Base-by-base conservation (phyloP, 2,797 vertebrate species). In the Oryzias sinensis region DNA sequence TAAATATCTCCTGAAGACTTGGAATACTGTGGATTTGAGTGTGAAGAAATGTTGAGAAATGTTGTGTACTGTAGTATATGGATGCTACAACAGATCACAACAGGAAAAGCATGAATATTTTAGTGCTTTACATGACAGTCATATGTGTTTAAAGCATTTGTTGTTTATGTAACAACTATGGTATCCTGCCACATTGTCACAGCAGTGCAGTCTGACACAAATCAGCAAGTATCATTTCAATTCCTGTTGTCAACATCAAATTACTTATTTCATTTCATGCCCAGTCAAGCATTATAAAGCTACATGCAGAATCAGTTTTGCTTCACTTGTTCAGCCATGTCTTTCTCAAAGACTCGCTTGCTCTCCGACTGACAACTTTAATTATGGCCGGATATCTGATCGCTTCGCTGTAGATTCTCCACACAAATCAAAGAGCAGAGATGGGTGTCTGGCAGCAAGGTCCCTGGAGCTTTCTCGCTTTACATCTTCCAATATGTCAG, bases 241-340 rank as follows among this genome's bases (percentile, higher is more conserved):
- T 96, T 97, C 94, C 93, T 95, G 92, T 94, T 94, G 94, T 96
- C 94, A 95, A 96, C 95, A 95, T 96, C 94, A 96, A 94, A 97
- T 96, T 94, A 94, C 95, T 96, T 95, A 96, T 97, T 96, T 96
- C 91, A 97, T 97, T 97, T 98, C 94, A 95, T 94, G 95, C 95
- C 95, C 93, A 92, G 94, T 84, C 94, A 94, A 97, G 95, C 95
- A 91, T 94, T 92, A 89, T 91, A 93, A 93, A 94, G 94, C 94
- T 94, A 96, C 94, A 95, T 74, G 89, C 91, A 91, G 92, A 93
- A 95, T 94, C 93, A 87, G 94, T 92, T 93, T 93, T 93, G 94
- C 94, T 94, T 94, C 93, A 93, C 92, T 95, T 93, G 94, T 93
- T 95, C 90, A 90, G 90, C 93, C 91, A 83, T 93, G 94, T 94